Base-by-base conservation (phyloP, 2,113 vertebrate genomes). In the Arenaria interpres region DNA sequence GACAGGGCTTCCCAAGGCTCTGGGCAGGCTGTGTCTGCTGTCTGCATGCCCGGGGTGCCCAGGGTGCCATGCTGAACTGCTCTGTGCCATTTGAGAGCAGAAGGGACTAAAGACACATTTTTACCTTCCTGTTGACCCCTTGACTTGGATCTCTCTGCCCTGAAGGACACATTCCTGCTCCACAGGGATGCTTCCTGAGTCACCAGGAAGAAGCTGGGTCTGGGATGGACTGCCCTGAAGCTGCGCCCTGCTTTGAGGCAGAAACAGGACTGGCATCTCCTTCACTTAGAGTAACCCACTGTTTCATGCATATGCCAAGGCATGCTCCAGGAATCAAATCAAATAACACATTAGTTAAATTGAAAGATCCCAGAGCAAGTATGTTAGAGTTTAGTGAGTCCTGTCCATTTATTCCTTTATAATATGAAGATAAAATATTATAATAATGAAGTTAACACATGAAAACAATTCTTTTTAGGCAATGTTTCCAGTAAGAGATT, bases 101-200 rank as follows among this genome's bases (percentile, higher is more conserved):
- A 43, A 35, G 45, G 17, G 9, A 32, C 23, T 39, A 53, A 63
- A 63, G 54, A 82, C 13, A 54, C 4, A 6, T 3, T 83, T 75
- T 4, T 12, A 45, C 19, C 12, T 4, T 66, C 22, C 45, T 4
- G 1, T 27, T 5, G 14, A 8, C 4, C 7, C 11, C 21, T 39
- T 22, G 20, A 60, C 13, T 37, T 43, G 14, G 11, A 50, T 15
- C 25, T 79, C 23, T 81, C 27, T 75, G 39, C 22, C 33, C 35
- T 16, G 24, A 46, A 92, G 62, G 9, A 16, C 62, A 76, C 14
- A 12, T 46, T 72, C 10, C 37, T 35, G 35, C 14, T 8, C 41
- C 12, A 5, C 8, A 5, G 24, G 14, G 41, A 43, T 80, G 51
- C 46, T 66, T 75, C 77, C 21, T 51, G 51, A 88, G 51, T 8